A percentile compares a stretch with the other conserved stretches of the same genome.
These are phyloP conservation scores for Anas platyrhynchos DNA, from an alignment of 2,113 vertebrate species.

Conservation along the genomic window DNA sequence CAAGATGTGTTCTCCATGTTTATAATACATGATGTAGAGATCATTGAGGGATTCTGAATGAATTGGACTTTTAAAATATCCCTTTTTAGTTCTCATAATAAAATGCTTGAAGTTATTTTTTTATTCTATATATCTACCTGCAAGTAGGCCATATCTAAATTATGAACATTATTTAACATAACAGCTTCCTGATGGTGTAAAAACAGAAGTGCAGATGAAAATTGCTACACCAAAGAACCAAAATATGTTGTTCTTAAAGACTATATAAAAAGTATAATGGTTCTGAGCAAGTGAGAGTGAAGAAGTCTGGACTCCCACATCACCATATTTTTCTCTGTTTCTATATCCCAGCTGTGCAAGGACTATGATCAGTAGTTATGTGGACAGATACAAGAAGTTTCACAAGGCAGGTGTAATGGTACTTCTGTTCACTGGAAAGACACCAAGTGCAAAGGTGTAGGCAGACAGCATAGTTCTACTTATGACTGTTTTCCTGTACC, in stretches of 20 bases:
- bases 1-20: not conserved
- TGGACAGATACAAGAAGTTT: not conserved
- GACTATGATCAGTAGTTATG: not conserved
- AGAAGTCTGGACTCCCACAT: not conserved
- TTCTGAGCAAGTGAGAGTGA: not conserved
- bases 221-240: accelerated
- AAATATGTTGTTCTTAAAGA: not conserved
- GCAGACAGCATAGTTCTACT: not conserved
- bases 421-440: constrained; percentile 14
- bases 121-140: not conserved
- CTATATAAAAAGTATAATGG: not conserved
- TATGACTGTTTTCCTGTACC: not conserved
- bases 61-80: not conserved
- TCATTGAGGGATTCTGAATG: not conserved
- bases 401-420: not conserved
- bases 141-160: not conserved
- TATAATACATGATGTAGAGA: not conserved
- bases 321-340: not conserved
- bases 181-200: not conserved
- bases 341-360: not conserved
- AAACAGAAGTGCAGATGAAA: not conserved
- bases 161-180: not conserved
- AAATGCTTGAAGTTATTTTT: not conserved
- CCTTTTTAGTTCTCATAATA: not conserved
- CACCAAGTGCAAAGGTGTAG: not conserved